These are phyloP conservation scores for Philantomba maxwellii DNA, from an alignment of 2,113 vertebrate genomes.

Conservation along the genomic window DNA sequence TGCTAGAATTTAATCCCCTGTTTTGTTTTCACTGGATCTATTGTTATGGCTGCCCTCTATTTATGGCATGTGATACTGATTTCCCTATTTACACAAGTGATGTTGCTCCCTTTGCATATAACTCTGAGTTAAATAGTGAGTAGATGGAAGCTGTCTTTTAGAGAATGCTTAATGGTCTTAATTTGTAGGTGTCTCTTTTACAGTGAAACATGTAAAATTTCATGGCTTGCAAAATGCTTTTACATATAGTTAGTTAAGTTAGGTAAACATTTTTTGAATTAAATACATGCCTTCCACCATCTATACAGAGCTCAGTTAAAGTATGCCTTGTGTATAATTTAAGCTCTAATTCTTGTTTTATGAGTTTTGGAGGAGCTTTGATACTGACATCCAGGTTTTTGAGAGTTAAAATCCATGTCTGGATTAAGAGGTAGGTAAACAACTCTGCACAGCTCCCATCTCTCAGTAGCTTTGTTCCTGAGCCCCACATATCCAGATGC, in stretches of 20 bases:
- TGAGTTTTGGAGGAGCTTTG: not conserved
- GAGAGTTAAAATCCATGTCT: not conserved
- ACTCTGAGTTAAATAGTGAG: not conserved
- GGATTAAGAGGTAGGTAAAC: not conserved
- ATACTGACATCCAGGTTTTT: not conserved
- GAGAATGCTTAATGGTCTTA: not conserved
- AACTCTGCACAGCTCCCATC: not conserved
- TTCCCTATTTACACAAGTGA: not conserved
- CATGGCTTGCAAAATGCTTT: not conserved
- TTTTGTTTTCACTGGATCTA: conserved; percentile 32
- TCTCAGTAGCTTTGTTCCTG: not conserved
- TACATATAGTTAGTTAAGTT: not conserved
- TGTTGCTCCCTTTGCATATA: not conserved
- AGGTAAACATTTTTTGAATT: not conserved
- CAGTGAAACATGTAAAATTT: not conserved
- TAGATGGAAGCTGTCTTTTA: not conserved
- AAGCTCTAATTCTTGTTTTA: not conserved
- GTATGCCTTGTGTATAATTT: not conserved
- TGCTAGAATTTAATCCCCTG: conserved; percentile 9
- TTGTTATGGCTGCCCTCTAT: conserved; percentile 12
- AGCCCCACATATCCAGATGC: not conserved
- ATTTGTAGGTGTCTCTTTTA: not conserved
- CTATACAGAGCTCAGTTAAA: not conserved
- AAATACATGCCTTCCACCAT: not conserved
- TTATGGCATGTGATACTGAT: not conserved